Evolutionary conservation across 2,113 vertebrate genomes (phyloP).

Genomic region (Sphaerodactylus townsendi): DNA sequence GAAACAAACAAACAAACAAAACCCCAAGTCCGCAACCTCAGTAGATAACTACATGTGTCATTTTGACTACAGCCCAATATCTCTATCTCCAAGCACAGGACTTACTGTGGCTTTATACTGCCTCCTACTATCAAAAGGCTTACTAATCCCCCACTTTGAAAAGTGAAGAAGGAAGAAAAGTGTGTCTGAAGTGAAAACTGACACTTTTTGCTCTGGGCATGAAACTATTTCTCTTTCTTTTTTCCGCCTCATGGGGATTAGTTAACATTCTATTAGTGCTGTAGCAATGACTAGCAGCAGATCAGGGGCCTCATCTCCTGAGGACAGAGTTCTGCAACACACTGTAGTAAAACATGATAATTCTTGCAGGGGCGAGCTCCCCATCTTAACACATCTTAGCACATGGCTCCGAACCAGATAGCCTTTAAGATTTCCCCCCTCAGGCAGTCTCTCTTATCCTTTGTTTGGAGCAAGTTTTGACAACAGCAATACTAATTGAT

Average conservation of each 20-base stretch:
- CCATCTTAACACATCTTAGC: conserved; percentile 52
- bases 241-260: conserved; percentile 16
- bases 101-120: background rate
- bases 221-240: conserved; percentile 29
- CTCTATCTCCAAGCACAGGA: background rate
- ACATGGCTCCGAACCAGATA: conserved; percentile 38
- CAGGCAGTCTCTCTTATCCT: conserved; percentile 57
- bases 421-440: conserved; percentile 37
- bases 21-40: background rate
- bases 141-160: conserved; percentile 3
- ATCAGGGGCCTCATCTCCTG: conserved; percentile 50
- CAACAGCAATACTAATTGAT: conserved; percentile 83
- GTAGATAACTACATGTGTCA: background rate
- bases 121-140: conserved; percentile 9
- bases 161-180: conserved; percentile 5
- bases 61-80: background rate
- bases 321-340: conserved; percentile 43
- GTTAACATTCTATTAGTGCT: conserved; percentile 56
- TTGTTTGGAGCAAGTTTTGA: conserved; percentile 79
- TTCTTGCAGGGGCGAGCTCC: conserved; percentile 69
- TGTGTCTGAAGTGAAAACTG: conserved; percentile 13
- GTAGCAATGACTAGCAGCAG: conserved; percentile 52
- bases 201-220: conserved; percentile 20
- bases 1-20: background rate
- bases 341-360: conserved; percentile 54